phyloP scores from a whole-genome alignment of 2,113 vertebrate genomes.

The Odocoileus hemionus region DNA sequence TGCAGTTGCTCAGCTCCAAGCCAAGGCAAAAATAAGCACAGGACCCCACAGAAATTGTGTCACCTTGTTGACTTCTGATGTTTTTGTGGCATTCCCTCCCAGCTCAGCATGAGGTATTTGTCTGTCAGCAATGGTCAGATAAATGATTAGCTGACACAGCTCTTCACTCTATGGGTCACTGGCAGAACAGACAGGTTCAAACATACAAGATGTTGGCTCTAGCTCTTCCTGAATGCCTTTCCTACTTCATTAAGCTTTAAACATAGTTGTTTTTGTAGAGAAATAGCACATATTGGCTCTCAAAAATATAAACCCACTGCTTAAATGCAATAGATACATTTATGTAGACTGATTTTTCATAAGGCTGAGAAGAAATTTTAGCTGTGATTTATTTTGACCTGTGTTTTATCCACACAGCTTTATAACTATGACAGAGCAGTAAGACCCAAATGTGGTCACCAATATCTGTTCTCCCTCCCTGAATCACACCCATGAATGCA shows the following conservation, averaged over 20 bases:
- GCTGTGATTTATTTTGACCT: neutral
- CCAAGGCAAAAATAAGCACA: neutral
- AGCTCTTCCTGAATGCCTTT: constrained; percentile 71
- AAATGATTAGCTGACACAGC: constrained; percentile 78
- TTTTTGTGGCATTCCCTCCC: constrained; percentile 61
- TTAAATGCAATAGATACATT: constrained; percentile 38
- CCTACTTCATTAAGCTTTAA: constrained; percentile 68
- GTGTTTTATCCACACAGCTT: neutral
- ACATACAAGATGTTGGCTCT: constrained; percentile 76
- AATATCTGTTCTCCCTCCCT: neutral
- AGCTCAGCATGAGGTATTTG: constrained; percentile 71
- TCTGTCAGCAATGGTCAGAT: constrained; percentile 76
- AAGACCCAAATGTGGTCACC: neutral
- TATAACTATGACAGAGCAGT: neutral
- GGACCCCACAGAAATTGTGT: neutral
- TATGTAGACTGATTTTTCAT: neutral
- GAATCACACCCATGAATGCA: neutral
- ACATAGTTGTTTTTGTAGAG: constrained; percentile 37
- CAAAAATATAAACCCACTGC: constrained; percentile 56
- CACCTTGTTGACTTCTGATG: constrained; percentile 27
- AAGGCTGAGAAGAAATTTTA: neutral
- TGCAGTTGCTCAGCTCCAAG: neutral
- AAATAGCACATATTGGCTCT: constrained; percentile 59
- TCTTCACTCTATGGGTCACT: constrained; percentile 78
- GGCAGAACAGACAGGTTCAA: constrained; percentile 81